Base-by-base conservation (phyloP, 2,113 vertebrate species). In the Cnemophilus loriae region DNA sequence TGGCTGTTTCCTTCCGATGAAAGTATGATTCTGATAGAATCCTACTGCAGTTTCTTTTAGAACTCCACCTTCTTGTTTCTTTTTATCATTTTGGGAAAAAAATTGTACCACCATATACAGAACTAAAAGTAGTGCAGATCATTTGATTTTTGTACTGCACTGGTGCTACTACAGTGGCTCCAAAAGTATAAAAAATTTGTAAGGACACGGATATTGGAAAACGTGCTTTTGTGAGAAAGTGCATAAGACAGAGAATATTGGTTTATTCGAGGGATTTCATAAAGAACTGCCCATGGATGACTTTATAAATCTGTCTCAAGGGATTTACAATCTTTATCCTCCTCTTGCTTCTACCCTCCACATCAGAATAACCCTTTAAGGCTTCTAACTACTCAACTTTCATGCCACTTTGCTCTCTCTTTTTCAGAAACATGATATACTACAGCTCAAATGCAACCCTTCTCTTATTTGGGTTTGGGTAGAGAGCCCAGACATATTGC, bases 241-340 rank as follows among this genome's bases (percentile, higher is more conserved):
- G 33, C 3, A 6, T 27, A 53, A 78, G 27, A 60, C 22, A 92
- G 30, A 83, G 17, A 74, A 44, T 80, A 59, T 32, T 50, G 71
- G 9, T 28, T 73, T 79, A 46, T 39, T 64, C 67, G 42, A 89
- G 17, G 9, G 20, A 33, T 61, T 90, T 92, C 35, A 53, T 27
- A 50, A 91, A 85, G 53, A 79, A 59, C 27, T 30, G 18, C 8
- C 18, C 0, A 5, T 44, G 37, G 17, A 55, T 64, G 33, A 37
- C 78, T 82, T 90, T 88, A 70, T 82, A 67, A 68, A 76, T 56
- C 65, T 75, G 11, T 87, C 32, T 68, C 53, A 56, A 84, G 24
- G 81, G 67, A 93, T 42, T 83, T 70, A 15, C 37, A 46, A 70
- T 46, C 20, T 84, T 93, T 76, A 78, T 75, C 17, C 22, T 89